A percentile compares a stretch with the other conserved stretches of the same genome.
These are phyloP conservation scores for Theodoxus fluviatilis DNA, from an alignment of 2,888 invertebrate species.

Conservation along the genomic window DNA sequence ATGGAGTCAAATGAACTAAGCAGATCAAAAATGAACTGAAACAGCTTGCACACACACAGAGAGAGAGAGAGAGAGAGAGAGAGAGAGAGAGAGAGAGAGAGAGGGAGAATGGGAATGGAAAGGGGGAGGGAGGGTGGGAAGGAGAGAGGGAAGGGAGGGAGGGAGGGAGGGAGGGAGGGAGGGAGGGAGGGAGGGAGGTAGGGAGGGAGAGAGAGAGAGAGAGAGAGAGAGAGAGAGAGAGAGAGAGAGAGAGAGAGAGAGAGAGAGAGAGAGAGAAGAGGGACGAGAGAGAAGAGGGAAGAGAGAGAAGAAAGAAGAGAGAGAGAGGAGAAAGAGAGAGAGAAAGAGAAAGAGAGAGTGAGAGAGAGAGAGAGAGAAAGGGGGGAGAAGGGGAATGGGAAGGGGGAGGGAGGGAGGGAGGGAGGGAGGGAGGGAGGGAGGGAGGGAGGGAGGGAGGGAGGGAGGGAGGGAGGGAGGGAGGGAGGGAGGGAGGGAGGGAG, in stretches of 20 bases:
- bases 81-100: too few species aligned
- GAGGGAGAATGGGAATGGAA: too few species aligned
- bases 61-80: too few species aligned
- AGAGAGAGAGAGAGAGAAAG: conserved; percentile 3
- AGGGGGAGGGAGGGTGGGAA: too few species aligned
- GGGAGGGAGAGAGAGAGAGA: background rate
- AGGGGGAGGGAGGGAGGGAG: background rate
- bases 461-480: background rate
- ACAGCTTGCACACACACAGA: too few species aligned
- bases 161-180: background rate
- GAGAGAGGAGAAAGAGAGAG: background rate
- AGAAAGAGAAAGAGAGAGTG: background rate
- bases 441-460: background rate
- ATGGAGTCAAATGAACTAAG: too few species aligned
- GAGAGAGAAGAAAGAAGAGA: background rate
- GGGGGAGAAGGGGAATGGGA: too few species aligned
- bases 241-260: conserved; percentile 1
- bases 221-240: background rate
- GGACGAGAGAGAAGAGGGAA: background rate
- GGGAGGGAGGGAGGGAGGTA: background rate
- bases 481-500: background rate
- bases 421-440: background rate
- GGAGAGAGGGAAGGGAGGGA: background rate
- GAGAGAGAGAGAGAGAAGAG: background rate
- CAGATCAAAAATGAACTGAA: too few species aligned